Evolutionary conservation across 23 tunicate genomes (phyloP).

Genomic region (Diplosoma virens): DNA sequence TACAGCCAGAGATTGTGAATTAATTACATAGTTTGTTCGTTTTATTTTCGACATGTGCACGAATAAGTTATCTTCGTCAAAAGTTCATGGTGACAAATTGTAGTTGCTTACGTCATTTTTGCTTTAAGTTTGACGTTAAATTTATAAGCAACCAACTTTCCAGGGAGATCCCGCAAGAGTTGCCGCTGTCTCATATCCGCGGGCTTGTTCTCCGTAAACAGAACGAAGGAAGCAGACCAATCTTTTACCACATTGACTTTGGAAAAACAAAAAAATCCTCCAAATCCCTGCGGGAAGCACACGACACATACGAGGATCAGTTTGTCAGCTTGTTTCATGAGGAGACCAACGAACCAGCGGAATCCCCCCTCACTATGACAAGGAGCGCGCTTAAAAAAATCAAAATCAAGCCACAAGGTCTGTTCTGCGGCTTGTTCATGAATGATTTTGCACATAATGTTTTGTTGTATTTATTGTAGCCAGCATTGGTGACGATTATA

Average conservation of each 20-base stretch:
- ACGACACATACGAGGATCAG: constrained; percentile 64
- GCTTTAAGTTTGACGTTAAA: too few relatives aligned
- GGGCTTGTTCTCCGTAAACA: constrained; percentile 37
- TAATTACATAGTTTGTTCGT: too few relatives aligned
- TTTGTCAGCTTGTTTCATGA: constrained; percentile 65
- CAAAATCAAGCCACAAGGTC: constrained; percentile 40
- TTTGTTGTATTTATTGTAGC: too few relatives aligned
- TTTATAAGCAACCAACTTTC: too few relatives aligned
- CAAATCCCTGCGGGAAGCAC: constrained; percentile 27
- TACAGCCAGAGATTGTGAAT: too few relatives aligned
- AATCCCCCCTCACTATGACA: constrained; percentile 43
- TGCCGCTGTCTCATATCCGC: constrained; percentile 68
- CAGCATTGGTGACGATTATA: too few relatives aligned
- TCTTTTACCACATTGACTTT: constrained; percentile 45
- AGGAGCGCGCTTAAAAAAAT: constrained; percentile 51
- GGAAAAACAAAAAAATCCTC: constrained; percentile 12
- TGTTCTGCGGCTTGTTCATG: too few relatives aligned
- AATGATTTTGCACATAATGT: too few relatives aligned
- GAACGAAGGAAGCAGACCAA: constrained; percentile 33
- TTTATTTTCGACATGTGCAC: too few relatives aligned
- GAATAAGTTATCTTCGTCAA: too few relatives aligned
- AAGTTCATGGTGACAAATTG: too few relatives aligned
- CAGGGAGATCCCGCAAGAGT: constrained; percentile 52
- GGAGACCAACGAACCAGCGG: constrained; percentile 8
- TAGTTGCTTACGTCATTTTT: too few relatives aligned